Evolutionary conservation across 2,797 vertebrate species (phyloP).

Genomic region (Manis crassicaudata): DNA sequence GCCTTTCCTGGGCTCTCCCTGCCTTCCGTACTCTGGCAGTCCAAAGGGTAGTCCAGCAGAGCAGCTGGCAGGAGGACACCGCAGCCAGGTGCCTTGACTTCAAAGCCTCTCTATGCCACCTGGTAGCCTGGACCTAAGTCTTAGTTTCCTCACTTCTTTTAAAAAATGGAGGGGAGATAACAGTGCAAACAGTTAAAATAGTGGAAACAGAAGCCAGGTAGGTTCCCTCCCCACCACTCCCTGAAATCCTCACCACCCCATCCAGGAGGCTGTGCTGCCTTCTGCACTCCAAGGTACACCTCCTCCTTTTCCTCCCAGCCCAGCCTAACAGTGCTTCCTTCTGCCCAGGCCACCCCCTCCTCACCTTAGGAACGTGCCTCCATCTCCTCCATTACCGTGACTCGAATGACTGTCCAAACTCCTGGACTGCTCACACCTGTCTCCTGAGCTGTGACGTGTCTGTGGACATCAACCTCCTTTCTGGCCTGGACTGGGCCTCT

Average conservation of each 20-base stretch:
- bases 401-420: accelerated
- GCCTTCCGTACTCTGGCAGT: accelerated
- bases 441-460: accelerated
- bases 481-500: neutral
- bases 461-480: neutral
- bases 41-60: neutral
- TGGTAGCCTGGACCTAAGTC: neutral
- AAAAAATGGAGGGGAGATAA: neutral
- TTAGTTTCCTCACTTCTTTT: neutral
- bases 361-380: accelerated
- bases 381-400: neutral
- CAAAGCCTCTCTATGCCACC: neutral
- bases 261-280: neutral
- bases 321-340: no score
- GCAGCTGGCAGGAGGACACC: accelerated
- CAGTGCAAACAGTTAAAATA: no score
- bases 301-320: neutral
- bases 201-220: neutral
- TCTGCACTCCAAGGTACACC: no score
- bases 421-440: neutral
- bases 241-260: neutral
- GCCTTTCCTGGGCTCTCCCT: no score
- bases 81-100: accelerated
- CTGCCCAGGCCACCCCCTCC: neutral
- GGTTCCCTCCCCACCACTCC: accelerated